Evolutionary conservation across 2,888 invertebrate genomes (phyloP).

Genomic region (Apamea sordens): DNA sequence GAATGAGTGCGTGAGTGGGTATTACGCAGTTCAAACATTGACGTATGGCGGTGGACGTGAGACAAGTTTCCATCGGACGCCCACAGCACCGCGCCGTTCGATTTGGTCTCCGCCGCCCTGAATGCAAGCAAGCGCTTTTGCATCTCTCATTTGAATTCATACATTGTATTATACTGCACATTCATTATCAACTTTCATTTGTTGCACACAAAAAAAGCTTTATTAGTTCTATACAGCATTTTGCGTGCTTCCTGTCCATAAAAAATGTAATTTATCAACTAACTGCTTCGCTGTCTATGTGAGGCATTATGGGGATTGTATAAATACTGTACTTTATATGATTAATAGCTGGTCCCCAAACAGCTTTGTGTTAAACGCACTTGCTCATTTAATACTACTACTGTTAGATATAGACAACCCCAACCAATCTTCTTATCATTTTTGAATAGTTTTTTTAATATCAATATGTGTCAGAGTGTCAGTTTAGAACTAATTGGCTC

Average conservation of each 20-base stretch:
- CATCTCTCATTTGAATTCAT: conserved; percentile 38
- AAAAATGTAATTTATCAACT: conserved; percentile 65
- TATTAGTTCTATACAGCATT: conserved; percentile 8
- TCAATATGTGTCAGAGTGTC: too few species aligned
- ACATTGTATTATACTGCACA: neutral
- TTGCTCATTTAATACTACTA: neutral
- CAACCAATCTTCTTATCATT: neutral
- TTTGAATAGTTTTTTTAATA: neutral
- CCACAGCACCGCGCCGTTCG: conserved; percentile 7
- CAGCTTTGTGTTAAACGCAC: conserved; percentile 21
- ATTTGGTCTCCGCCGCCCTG: conserved; percentile 30
- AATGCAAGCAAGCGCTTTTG: conserved; percentile 38
- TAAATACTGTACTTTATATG: conserved; percentile 56
- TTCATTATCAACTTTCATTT: conserved; percentile 8
- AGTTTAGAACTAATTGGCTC: too few species aligned
- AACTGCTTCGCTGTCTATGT: conserved; percentile 58
- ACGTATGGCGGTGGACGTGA: conserved; percentile 32
- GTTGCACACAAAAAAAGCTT: neutral
- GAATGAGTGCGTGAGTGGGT: conserved; percentile 51
- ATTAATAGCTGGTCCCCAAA: conserved; percentile 41
- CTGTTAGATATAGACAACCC: neutral
- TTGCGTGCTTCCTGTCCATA: conserved; percentile 37
- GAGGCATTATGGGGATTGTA: conserved; percentile 42
- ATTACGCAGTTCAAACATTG: conserved; percentile 62
- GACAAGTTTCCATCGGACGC: conserved; percentile 18